Evolutionary conservation across 2,888 invertebrate species (phyloP), one percentile per base, ranked within the genome.

Genomic region (Oligia fasciuncula): DNA sequence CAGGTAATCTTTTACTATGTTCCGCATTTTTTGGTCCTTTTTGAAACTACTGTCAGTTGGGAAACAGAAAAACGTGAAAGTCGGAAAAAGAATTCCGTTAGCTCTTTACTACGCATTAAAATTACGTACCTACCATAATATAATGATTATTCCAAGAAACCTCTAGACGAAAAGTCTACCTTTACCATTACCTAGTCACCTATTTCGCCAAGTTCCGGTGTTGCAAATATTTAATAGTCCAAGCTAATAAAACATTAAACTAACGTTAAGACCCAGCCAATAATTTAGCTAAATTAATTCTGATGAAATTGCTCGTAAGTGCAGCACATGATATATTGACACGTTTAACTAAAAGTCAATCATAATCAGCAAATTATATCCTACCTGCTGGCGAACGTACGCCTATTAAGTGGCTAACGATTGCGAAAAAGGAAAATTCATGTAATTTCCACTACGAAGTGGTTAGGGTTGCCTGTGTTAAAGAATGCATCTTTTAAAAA

Each of bases 361-460:
- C 86, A 84, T 88, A 81, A 88, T 83, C 84, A 82, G 80, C n/a
- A 72, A 78, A 83, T 86, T 84, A 83, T 87, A 85, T 87, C 81
- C 86, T 89, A 86, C 74, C 73, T 76, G 57, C 73, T 54, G 70
- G 85, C 40, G 79, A 89, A 79, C 85, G 86, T 76, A 78, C 76
- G 80, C 81, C 84, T 86, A 90, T 89, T 90, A 90, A 86, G 74
- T 85, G 79, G 82, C 80, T 66, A 84, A 84, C 71, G 81, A 88
- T 92, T 92, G 90, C 92, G 91, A 92, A 92, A 92, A 91, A 91
- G 92, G 90, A 91, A 91, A 92, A 90, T 91, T 89, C 90, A 89
- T 91, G 89, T 91, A 91, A 91, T 91, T 90, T 90, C 91, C 91
- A 91, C 86, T 77, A 80, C 84, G 70, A 79, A 83, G 77, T 76